Evolutionary conservation across 1,140 invertebrate genomes (phyloP).

Genomic region (Sarcophaga bullata): DNA sequence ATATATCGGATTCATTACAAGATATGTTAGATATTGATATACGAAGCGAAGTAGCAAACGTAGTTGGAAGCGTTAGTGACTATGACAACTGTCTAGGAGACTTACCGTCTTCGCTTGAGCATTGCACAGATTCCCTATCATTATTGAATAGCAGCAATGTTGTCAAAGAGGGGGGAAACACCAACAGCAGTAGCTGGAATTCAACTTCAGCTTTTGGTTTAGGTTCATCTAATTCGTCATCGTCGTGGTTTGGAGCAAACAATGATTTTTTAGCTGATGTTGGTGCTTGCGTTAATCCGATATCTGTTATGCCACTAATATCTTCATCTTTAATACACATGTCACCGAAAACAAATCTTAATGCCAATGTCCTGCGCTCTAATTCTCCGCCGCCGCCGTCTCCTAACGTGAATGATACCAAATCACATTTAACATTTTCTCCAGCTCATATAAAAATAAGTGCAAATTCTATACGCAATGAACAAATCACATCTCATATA

Average conservation of each 20-base stretch:
- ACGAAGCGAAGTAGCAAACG: conserved; percentile 81
- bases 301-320: conserved; percentile 73
- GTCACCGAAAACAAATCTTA: conserved; percentile 54
- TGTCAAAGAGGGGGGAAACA: conserved; percentile 46
- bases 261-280: conserved; percentile 79
- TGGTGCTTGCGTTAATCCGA: conserved; percentile 81
- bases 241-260: conserved; percentile 49
- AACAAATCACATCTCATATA: conserved; percentile 67
- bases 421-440: conserved; percentile 75
- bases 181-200: conserved; percentile 41
- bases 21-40: conserved; percentile 85
- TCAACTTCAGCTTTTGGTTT: conserved; percentile 6
- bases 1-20: conserved; percentile 76
- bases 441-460: conserved; percentile 72
- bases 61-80: conserved; percentile 72
- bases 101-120: conserved; percentile 66
- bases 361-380: conserved; percentile 48
- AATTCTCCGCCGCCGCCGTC: conserved; percentile 52
- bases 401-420: conserved; percentile 58
- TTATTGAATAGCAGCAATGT: conserved; percentile 48
- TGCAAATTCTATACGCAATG: conserved; percentile 57
- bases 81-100: conserved; percentile 56
- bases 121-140: conserved; percentile 57
- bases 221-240: conserved; percentile 73
- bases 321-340: conserved; percentile 49